Base-by-base conservation (phyloP, 2,797 vertebrate species). In the Dendrocincla fuliginosa region DNA sequence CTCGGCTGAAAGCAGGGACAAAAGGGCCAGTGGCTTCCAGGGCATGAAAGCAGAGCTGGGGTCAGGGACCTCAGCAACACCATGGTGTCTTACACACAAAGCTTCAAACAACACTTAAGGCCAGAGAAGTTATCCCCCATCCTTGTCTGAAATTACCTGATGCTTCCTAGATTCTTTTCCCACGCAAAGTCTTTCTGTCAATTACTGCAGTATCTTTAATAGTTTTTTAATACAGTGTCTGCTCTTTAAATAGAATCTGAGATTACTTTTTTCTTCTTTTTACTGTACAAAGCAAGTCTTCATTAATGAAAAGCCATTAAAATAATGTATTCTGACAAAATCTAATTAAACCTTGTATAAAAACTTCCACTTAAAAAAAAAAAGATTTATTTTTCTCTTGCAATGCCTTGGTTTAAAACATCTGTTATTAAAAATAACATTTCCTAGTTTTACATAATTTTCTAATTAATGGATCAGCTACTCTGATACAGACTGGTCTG, bases 241-340 rank as follows among this genome's bases (percentile, higher is more conserved):
- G 44, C 76, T 95, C 87, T 96, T 96, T 96, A 95, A 96, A 97
- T 85, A 97, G 97, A 98, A 96, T 53, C 57, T 10, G 84, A 95
- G 89, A 97, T 85, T 65, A 96, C 84, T 80, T 97, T 96, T 96
- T 96, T 94, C 95, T 97, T 91, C 93, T 93, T 97, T 88, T 80
- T 69, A 95, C 87, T 93, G 95, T 95, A 96, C 74, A 87, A 97
- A 97, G 97, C 95, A 98, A 97, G 75, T 82, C 90, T 93, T 98
- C 94, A 96, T 97, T 98, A 97, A 98, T 92, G 95, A 97, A 97
- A 97, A 97, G 74, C 64, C 90, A 97, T 98, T 98, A 97, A 97
- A 97, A 96, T 96, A 98, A 97, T 85, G 89, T 97, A 97, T 97
- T 98, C 96, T 35, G 78, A 92, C 96, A 96, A 97, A 97, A 98